Evolutionary conservation across 2,113 vertebrate genomes (phyloP).

Genomic region (Salvelinus sp.): DNA sequence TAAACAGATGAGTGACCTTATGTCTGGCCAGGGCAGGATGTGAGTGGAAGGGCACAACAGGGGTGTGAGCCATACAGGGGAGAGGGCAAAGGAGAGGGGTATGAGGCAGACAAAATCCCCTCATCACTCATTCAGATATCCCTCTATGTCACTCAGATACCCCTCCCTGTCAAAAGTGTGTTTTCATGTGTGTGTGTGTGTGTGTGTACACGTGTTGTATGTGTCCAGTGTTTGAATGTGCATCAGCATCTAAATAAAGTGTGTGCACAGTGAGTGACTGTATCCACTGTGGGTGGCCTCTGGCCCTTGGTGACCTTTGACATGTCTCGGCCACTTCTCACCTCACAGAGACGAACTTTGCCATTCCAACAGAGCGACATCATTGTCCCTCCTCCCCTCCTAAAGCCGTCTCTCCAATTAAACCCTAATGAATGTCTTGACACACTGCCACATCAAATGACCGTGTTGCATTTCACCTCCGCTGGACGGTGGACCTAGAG

Average conservation of each 20-base stretch:
- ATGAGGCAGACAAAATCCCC: no score
- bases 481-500: conserved; percentile 40
- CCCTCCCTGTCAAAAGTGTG: no score
- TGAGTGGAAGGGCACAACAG: no score
- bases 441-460: conserved; percentile 66
- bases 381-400: background rate
- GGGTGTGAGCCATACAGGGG: no score
- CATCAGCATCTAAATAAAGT: conserved; percentile 35
- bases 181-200: background rate
- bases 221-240: conserved; percentile 29
- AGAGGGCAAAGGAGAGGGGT: no score
- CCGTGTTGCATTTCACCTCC: conserved; percentile 62
- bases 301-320: conserved; percentile 69
- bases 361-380: conserved; percentile 24
- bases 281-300: conserved; percentile 54
- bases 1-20: conserved; percentile 33
- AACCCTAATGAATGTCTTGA: conserved; percentile 69
- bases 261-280: background rate
- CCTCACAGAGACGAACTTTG: conserved; percentile 62
- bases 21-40: conserved; percentile 3
- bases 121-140: background rate
- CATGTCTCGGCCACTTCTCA: conserved; percentile 68
- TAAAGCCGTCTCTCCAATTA: conserved; percentile 61
- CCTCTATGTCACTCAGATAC: background rate
- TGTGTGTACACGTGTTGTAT: conserved; percentile 4